A percentile compares a stretch with the other conserved stretches of the same genome.
phyloP scores from a whole-genome alignment of 2,888 invertebrate species.

The Sylvicola fuscatus region DNA sequence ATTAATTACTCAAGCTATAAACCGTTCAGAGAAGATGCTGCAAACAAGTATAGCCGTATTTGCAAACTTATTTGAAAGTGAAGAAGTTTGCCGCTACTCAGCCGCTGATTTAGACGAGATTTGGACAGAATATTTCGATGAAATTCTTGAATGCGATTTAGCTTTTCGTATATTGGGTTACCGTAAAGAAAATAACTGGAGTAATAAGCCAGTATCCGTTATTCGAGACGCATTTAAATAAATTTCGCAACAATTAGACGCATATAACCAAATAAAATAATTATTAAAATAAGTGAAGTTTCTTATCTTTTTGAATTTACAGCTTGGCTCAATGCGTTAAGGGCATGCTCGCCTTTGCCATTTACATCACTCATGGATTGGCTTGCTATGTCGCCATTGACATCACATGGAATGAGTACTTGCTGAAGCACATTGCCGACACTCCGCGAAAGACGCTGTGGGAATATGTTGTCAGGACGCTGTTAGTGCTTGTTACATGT shows the following conservation, averaged over 20 bases:
- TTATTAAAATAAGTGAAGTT: background rate
- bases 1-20: too few relatives aligned
- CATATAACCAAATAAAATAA: background rate
- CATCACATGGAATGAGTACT: slow-evolving; percentile 72
- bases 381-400: slow-evolving; percentile 93
- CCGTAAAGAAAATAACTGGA: background rate
- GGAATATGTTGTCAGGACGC: slow-evolving; percentile 62
- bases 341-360: slow-evolving; percentile 52
- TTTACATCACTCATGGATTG: slow-evolving; percentile 80
- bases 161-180: background rate
- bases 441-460: slow-evolving; percentile 37
- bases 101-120: too few relatives aligned
- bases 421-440: slow-evolving; percentile 35
- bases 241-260: too few relatives aligned
- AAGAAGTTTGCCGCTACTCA: too few relatives aligned
- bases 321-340: slow-evolving; percentile 54
- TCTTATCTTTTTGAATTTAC: slow-evolving; percentile 8
- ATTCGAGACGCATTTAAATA: too few relatives aligned
- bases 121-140: too few relatives aligned
- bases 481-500: slow-evolving; percentile 68
- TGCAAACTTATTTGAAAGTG: too few relatives aligned
- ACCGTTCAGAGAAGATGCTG: too few relatives aligned
- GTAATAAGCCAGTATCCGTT: too few relatives aligned
- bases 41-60: too few relatives aligned
- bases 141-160: background rate